These are phyloP conservation scores for Natrix natrix DNA, from an alignment of 2,797 vertebrate genomes.

Conservation along the genomic window DNA sequence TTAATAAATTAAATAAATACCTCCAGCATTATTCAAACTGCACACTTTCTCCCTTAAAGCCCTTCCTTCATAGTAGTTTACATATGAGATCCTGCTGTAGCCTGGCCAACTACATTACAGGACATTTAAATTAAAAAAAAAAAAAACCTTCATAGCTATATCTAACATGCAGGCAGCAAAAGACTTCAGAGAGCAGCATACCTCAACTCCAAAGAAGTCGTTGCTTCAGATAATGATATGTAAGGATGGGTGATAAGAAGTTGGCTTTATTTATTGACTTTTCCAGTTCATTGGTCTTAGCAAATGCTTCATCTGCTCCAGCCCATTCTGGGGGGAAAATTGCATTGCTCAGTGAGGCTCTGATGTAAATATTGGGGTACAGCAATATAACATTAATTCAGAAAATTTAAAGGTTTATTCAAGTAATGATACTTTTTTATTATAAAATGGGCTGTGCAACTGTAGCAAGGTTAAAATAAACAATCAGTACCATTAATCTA, in stretches of 20 bases:
- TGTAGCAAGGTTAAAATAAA: conserved; percentile 20
- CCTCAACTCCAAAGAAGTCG: neutral
- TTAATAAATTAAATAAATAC: neutral
- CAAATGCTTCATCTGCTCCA: neutral
- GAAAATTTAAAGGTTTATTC: neutral
- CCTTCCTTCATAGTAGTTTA: neutral
- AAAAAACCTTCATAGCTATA: neutral
- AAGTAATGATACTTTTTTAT: conserved; percentile 33
- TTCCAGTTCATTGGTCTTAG: neutral
- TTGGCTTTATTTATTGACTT: neutral
- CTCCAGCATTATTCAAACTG: neutral
- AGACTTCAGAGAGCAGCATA: neutral
- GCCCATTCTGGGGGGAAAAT: neutral
- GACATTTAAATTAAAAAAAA: neutral
- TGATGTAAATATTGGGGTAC: neutral
- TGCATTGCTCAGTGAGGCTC: neutral
- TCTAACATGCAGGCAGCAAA: neutral
- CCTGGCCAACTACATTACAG: neutral
- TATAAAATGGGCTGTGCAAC: conserved; percentile 20
- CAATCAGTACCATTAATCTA: conserved; percentile 34
- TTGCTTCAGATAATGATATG: neutral
- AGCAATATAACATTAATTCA: neutral
- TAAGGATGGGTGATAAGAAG: neutral
- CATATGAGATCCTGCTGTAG: neutral
- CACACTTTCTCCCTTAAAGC: neutral